Evolutionary conservation across 2,113 vertebrate species (phyloP).

Genomic region (Lasiurus cinereus): DNA sequence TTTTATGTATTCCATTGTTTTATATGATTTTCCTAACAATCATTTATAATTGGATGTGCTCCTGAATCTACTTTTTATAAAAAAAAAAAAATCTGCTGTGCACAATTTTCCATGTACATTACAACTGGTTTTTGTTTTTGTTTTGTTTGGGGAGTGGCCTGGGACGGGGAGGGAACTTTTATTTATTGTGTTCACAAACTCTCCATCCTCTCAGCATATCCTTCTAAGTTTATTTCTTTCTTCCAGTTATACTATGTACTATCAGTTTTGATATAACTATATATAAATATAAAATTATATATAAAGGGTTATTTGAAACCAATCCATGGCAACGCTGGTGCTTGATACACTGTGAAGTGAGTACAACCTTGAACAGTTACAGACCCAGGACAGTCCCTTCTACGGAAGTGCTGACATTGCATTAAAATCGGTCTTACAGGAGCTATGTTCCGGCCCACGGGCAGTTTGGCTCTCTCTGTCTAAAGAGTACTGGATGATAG

Average conservation of each 20-base stretch:
- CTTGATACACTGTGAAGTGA: constrained; percentile 99
- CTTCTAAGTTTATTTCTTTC: constrained; percentile 90
- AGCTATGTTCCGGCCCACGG: constrained; percentile 83
- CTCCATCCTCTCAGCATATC: constrained; percentile 90
- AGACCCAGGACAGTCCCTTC: constrained; percentile 90
- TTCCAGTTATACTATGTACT: constrained; percentile 93
- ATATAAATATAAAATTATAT: constrained; percentile 92
- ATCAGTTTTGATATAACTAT: constrained; percentile 94
- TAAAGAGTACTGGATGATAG: constrained; percentile 82
- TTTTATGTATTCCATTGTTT: constrained; percentile 99
- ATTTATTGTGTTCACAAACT: constrained; percentile 98
- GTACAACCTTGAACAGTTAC: constrained; percentile 88
- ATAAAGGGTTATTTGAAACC: constrained; percentile 94
- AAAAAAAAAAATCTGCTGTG: constrained; percentile 91
- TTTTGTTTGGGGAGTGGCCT: constrained; percentile 84
- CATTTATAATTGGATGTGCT: constrained; percentile 98
- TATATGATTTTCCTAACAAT: constrained; percentile 96
- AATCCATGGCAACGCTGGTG: constrained; percentile 97
- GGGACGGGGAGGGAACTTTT: constrained; percentile 89
- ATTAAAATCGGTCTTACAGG: constrained; percentile 85
- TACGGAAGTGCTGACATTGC: constrained; percentile 87
- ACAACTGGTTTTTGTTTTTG: constrained; percentile 91
- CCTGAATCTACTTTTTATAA: constrained; percentile 96
- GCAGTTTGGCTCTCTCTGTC: constrained; percentile 82
- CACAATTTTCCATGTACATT: constrained; percentile 97